Evolutionary conservation across 2,888 invertebrate species (phyloP).

Genomic region (Baronia brevicornis): DNA sequence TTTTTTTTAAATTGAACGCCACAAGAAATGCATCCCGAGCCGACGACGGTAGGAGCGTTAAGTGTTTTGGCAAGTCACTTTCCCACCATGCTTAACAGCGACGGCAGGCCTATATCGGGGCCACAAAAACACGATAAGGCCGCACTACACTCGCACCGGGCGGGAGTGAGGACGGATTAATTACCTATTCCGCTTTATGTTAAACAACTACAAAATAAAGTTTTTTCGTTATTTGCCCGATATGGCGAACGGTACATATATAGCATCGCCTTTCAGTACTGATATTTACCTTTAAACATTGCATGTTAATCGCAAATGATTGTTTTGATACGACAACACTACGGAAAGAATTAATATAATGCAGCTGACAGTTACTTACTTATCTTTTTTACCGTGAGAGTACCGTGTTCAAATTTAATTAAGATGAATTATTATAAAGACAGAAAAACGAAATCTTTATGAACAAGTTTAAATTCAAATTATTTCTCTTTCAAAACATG

Average conservation of each 20-base stretch:
- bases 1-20: too few species aligned
- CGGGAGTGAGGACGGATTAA: conserved; percentile 7
- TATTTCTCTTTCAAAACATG: too few species aligned
- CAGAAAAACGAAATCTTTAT: conserved; percentile 31
- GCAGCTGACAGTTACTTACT: conserved; percentile 28
- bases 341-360: conserved; percentile 25
- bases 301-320: conserved; percentile 4
- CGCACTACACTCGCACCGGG: conserved; percentile 13
- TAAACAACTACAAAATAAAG: conserved; percentile 2
- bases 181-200: conserved; percentile 7
- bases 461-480: conserved; percentile 29
- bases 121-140: conserved; percentile 25
- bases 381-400: conserved; percentile 47
- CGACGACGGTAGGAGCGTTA: conserved; percentile 14
- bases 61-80: conserved; percentile 43
- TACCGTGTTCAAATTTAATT: conserved; percentile 50
- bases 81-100: conserved; percentile 36
- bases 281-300: conserved; percentile 13
- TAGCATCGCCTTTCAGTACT: conserved; percentile 19
- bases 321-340: conserved; percentile 18
- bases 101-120: conserved; percentile 22
- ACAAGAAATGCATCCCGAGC: too few species aligned
- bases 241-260: conserved; percentile 14
- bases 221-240: conserved; percentile 5
- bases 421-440: conserved; percentile 64